phyloP scores from a whole-genome alignment of 2,113 vertebrate genomes.

The Poeciliopsis retropinna region DNA sequence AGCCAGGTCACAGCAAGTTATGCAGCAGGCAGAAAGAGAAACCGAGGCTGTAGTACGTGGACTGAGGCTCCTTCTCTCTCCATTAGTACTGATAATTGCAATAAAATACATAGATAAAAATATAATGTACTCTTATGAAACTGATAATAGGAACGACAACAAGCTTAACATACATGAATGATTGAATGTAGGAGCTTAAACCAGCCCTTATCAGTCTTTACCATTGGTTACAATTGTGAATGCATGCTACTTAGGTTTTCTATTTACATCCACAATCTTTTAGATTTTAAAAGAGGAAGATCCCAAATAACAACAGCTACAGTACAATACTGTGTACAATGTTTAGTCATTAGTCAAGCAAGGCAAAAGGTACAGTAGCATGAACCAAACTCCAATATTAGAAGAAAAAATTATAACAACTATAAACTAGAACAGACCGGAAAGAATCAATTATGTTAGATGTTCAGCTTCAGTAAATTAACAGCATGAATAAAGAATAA shows the following conservation, averaged over 20 bases:
- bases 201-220: neutral
- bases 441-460: neutral
- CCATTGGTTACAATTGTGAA: neutral
- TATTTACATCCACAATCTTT: neutral
- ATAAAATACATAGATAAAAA: neutral
- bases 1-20: conserved; percentile 39
- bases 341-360: neutral
- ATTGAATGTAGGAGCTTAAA: neutral
- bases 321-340: neutral
- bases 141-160: neutral
- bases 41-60: conserved; percentile 1
- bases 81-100: neutral
- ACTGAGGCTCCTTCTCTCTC: neutral
- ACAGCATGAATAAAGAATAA: neutral
- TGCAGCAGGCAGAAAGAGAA: conserved; percentile 23
- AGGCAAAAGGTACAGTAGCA: neutral
- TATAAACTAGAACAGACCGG: neutral
- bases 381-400: too few species aligned
- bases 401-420: too few species aligned
- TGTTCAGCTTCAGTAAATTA: neutral
- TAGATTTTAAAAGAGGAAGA: neutral
- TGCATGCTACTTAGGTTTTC: neutral
- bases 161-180: neutral
- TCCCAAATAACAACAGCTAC: neutral
- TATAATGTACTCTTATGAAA: neutral